These are phyloP conservation scores for Vollenhovia emeryi DNA, from an alignment of 1,140 invertebrate species.

Conservation along the genomic window DNA sequence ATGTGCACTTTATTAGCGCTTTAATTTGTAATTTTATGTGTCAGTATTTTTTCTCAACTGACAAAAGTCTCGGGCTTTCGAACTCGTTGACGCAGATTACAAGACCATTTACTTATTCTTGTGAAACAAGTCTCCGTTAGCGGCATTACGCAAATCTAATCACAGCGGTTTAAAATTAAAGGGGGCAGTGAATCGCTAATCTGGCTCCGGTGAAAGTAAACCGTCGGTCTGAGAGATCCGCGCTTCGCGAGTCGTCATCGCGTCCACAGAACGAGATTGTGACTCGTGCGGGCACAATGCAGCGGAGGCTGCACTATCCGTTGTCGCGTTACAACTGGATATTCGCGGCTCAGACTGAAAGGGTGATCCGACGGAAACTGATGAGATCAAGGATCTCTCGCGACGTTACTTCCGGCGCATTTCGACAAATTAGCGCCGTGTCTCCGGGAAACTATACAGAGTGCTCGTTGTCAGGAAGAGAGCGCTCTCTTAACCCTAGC, in stretches of 20 bases:
- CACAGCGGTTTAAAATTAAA: not conserved
- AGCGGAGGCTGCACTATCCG: not conserved
- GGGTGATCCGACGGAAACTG: conserved; percentile 10
- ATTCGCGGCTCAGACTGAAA: not conserved
- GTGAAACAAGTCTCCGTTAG: not conserved
- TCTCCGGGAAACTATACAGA: not conserved
- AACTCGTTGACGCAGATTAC: not conserved
- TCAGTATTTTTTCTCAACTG: not conserved
- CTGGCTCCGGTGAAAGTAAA: not conserved
- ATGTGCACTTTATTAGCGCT: not conserved
- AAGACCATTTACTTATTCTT: not conserved
- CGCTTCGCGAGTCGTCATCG: not conserved
- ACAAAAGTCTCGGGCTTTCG: not conserved
- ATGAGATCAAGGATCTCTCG: not conserved
- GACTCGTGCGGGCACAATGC: not conserved
- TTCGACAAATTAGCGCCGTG: not conserved
- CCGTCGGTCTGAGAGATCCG: not conserved
- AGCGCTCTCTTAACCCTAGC: not conserved
- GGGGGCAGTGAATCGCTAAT: not conserved
- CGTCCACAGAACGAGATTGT: not conserved
- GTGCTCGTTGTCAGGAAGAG: not conserved
- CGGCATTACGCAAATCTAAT: not conserved
- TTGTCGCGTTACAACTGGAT: not conserved
- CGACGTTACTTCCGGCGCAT: not conserved
- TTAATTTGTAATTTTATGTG: not conserved